These are phyloP conservation scores for Tetropium fuscum DNA, from an alignment of 2,888 invertebrate genomes.

Conservation along the genomic window DNA sequence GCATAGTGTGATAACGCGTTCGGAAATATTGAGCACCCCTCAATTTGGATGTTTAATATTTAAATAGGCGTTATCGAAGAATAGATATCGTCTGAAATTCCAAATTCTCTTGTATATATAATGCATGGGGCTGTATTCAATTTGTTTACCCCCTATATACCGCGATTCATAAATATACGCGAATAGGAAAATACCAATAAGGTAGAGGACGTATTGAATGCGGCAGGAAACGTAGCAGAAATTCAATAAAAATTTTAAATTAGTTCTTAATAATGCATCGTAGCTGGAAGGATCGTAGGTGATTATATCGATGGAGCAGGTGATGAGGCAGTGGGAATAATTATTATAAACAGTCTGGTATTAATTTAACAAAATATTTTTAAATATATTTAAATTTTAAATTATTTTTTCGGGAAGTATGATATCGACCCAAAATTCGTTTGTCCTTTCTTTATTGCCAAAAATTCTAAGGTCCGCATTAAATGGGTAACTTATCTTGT, in stretches of 20 bases:
- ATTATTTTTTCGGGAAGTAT: too few relatives aligned
- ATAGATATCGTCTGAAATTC: slow-evolving; percentile 50
- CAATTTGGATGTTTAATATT: slow-evolving; percentile 55
- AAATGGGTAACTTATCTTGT: too few relatives aligned
- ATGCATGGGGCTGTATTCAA: slow-evolving; percentile 53
- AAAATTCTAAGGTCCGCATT: too few relatives aligned
- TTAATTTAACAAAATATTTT: too few relatives aligned
- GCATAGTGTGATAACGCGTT: not conserved
- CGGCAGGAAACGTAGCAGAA: slow-evolving; percentile 46
- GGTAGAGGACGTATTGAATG: slow-evolving; percentile 50
- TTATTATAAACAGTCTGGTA: not conserved
- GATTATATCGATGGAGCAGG: not conserved
- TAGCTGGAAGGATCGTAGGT: slow-evolving; percentile 21
- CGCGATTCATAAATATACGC: slow-evolving; percentile 54
- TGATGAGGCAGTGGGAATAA: not conserved
- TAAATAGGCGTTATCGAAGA: slow-evolving; percentile 54
- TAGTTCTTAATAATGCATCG: slow-evolving; percentile 50
- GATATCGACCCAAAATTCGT: too few relatives aligned
- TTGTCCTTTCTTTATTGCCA: too few relatives aligned
- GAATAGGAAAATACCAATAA: slow-evolving; percentile 58
- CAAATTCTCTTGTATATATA: slow-evolving; percentile 50
- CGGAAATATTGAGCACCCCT: slow-evolving; percentile 30
- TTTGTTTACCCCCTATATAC: slow-evolving; percentile 40
- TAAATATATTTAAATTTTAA: too few relatives aligned
- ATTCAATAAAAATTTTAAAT: slow-evolving; percentile 52